phyloP scores from a whole-genome alignment of 2,797 vertebrate genomes.

The Falco cherrug region DNA sequence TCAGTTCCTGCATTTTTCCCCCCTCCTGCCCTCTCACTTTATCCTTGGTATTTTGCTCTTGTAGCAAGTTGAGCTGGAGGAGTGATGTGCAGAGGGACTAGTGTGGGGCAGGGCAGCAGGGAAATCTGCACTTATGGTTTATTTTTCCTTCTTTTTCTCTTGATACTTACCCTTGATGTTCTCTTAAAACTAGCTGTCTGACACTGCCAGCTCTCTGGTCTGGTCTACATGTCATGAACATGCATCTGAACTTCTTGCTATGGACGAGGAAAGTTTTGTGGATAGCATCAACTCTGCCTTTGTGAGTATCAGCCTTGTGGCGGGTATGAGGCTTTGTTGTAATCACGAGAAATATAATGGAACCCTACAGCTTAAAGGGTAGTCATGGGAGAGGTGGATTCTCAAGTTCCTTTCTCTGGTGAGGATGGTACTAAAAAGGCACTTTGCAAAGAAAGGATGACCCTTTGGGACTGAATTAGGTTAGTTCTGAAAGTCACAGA shows the following conservation, averaged over 20 bases:
- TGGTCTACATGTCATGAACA: slow-evolving; percentile 95
- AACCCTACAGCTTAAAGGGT: background rate
- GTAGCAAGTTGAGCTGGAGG: background rate
- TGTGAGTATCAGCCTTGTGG: slow-evolving; percentile 80
- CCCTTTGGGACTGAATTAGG: background rate
- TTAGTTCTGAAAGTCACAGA: background rate
- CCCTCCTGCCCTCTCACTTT: background rate
- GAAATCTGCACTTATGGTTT: background rate
- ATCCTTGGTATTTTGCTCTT: background rate
- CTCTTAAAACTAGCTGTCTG: slow-evolving; percentile 85
- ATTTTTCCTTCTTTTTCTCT: background rate
- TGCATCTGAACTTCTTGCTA: slow-evolving; percentile 86
- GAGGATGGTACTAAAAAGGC: background rate
- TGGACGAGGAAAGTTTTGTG: slow-evolving; percentile 94
- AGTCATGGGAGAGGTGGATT: background rate
- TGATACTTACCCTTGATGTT: background rate
- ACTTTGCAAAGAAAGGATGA: background rate
- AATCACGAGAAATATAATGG: background rate
- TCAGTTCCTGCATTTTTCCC: background rate
- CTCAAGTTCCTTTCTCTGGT: background rate
- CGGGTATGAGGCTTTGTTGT: background rate
- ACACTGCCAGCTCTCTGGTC: slow-evolving; percentile 92
- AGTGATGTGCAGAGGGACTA: background rate
- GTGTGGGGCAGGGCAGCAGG: background rate
- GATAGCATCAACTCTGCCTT: slow-evolving; percentile 97